Evolutionary conservation across 1,140 invertebrate genomes (phyloP), one percentile per base, ranked within the genome.

Genomic region (Drosophila repleta): DNA sequence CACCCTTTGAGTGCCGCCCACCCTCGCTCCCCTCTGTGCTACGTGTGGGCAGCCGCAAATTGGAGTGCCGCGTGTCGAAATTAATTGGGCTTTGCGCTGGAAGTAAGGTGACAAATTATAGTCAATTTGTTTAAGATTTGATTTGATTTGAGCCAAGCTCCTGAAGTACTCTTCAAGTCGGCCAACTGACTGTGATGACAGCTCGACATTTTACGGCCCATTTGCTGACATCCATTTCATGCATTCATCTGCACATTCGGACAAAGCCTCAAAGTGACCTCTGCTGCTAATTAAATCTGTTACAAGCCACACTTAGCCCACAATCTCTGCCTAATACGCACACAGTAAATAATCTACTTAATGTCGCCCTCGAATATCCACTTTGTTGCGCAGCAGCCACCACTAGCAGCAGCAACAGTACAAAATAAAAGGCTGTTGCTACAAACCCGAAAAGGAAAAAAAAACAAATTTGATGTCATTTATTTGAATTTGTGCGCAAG

Each of bases 401-500:
- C 7, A 3, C 3, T 6, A 29, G 26, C 6, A 29, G 26, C 26
- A 0, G 29, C 29, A 29, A 6, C 29, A 29, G 29, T 29, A 2
- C 7, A 5, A 49, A n/a, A 53, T 11, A 39, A 60, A 56, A 63
- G 35, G 26, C 32, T 45, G 10, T 11, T 21, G 21, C 35, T 35
- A 35, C 10, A 58, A 75, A 76, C 73, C 78, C 37, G 0, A 10
- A 13, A 26, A 10, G 26, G 15, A 29, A 17, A 20, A 56, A 53
- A 68, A 41, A 81, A 76, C 79, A 82, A 88, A 82, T 79, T 51
- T 68, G 75, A 70, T 79, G 79, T 61, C 65, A 88, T 87, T 87
- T 82, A 83, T 87, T 88, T 88, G 83, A 82, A 87, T 87, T 87
- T 87, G 72, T 65, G 64, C 79, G 79, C 74, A 75, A 88, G 81